phyloP scores from a whole-genome alignment of 2,113 vertebrate genomes.

The Caracal caracal region DNA sequence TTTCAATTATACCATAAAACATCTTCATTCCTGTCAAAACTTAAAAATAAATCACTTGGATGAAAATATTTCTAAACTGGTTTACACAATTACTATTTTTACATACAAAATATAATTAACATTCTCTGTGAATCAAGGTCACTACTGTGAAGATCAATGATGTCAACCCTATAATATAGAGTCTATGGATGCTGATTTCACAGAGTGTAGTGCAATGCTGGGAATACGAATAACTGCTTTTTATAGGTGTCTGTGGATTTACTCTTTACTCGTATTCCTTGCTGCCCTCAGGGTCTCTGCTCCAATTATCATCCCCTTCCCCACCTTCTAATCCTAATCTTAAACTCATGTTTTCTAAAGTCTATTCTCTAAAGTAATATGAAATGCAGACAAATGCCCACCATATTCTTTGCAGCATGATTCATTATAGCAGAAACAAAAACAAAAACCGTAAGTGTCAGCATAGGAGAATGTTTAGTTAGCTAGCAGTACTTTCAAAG shows the following conservation, averaged over 20 bases:
- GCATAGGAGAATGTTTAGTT: background rate
- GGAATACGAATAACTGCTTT: background rate
- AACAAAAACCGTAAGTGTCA: background rate
- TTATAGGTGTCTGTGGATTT: background rate
- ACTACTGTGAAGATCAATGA: background rate
- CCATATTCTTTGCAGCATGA: background rate
- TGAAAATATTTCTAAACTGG: background rate
- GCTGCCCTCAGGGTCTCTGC: background rate
- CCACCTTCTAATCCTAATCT: background rate
- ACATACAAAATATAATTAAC: slow-evolving; percentile 4
- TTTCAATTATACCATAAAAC: slow-evolving; percentile 12
- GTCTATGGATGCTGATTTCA: background rate
- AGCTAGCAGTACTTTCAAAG: slow-evolving; percentile 34
- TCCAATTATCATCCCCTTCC: background rate
- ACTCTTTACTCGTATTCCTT: background rate
- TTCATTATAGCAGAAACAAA: background rate
- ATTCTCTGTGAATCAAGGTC: background rate
- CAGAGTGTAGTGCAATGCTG: background rate
- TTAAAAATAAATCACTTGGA: slow-evolving; percentile 19
- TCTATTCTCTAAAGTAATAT: background rate
- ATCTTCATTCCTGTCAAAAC: background rate
- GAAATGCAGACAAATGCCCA: background rate
- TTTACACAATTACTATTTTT: slow-evolving; percentile 37
- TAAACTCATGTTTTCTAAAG: slow-evolving; percentile 19
- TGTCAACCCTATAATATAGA: background rate